Evolutionary conservation across 1,140 invertebrate genomes (phyloP), one percentile per base, ranked within the genome.

Genomic region (Cephus cinctus): DNA sequence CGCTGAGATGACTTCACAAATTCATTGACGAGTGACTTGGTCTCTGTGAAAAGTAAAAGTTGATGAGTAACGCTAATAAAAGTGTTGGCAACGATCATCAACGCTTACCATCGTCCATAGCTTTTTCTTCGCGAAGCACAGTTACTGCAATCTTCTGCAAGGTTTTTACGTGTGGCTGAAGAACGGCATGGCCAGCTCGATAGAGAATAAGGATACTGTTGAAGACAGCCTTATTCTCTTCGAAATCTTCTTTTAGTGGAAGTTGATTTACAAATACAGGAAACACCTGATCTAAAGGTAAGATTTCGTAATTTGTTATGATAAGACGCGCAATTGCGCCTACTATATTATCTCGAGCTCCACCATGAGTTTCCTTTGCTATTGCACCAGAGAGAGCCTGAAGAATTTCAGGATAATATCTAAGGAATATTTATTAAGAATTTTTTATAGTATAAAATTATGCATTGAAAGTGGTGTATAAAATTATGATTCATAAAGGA

Each of bases 271-370:
- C 68, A 35, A 89, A 83, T 14, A 84, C 85, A 6, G 88, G 86
- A 38, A 91, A 80, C 1, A 90, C 84, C 66, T 86, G 82, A 2
- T 81, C 78, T 5, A 91, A 55, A 9, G 88, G 88, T 21, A 91
- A 66, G 48, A 74, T 77, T 14, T 62, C 60, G 15, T 78, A 66
- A 72, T 89, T 88, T 0, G 80, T 79, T 12, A 85, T 74, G 23
- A 92, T 87, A 42, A 91, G 76, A 30, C 88, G 79, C 12, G 87
- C 85, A 25, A 89, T 78, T 12, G 88, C 87, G 44, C 87, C 88
- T 67, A 87, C 87, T 46, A 90, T 83, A 60, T 92, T 92, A 60
- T 92, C 89, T 19, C 87, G 65, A 1, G 83, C 83, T 19, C 83
- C 74, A 0, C 73, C 67, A 56, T 85, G 78, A 2, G 70, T 74